Evolutionary conservation across 2,888 invertebrate genomes (phyloP), one percentile per base, ranked within the genome.

Genomic region (Mechanitis messenoides): DNA sequence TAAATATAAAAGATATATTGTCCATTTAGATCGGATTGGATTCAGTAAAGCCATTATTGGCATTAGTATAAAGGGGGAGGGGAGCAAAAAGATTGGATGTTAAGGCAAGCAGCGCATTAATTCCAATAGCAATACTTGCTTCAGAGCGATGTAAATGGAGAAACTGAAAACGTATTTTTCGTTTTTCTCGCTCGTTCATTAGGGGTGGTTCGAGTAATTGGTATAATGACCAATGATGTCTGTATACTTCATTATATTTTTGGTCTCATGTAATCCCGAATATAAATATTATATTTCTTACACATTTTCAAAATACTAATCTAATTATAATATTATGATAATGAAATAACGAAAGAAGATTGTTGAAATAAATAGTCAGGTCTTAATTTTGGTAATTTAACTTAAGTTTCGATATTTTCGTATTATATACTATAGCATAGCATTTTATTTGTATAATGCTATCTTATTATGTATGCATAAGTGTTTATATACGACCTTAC

Each of bases 131-230:
- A 80, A 84, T 82, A 80, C 79, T 71, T 78, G 80, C 70, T 74
- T 42, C 42, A 11, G 42, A 9, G 74, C 76, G 79, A 76, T 78
- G 77, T 77, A 76, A 20, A 79, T 77, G 79, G 75, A 79, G 80
- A 81, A 84, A 82, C 79, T 80, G 79, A 80, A 78, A 79, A 76
- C 74, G 78, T 76, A 83, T 83, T 80, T 81, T 81, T 82, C 75
- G 73, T 75, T 71, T 77, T 76, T 76, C 75, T 74, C 76, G 55
- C 33, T 53, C 35, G 33, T 42, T 73, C 68, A 67, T 71, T 69
- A 72, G 74, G 70, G 72, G 74, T 33, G 12, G 33, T 50, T 12
- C 3, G 20, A 7, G 9, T 42, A 42, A 42, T 42, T 42, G 6
- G 7, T 42, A 31, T 50, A 50, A 50, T 50, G 31, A 7, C 31